phyloP scores from a whole-genome alignment of 2,113 vertebrate genomes.

The Ammodramus savannarum region DNA sequence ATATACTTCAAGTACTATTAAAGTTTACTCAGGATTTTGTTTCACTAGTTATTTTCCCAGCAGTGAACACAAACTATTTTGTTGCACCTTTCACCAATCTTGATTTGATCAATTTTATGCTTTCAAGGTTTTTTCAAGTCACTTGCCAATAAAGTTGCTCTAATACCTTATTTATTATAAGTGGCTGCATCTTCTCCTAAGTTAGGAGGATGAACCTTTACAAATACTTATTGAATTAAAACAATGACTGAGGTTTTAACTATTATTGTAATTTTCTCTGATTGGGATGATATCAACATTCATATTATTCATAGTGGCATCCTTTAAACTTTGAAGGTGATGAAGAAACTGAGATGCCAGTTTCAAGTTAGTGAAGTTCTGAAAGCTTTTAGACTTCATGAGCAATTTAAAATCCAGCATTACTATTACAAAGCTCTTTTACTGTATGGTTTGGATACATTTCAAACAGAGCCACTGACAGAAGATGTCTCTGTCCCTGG shows the following conservation, averaged over 20 bases:
- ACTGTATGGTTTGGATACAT: background rate
- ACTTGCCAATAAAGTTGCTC: constrained; percentile 26
- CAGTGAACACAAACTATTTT: constrained; percentile 16
- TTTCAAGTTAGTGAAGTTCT: background rate
- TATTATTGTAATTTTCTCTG: background rate
- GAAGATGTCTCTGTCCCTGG: background rate
- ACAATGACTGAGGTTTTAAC: background rate
- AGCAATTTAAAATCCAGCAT: background rate
- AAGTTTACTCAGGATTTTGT: constrained; percentile 21
- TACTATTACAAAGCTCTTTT: background rate
- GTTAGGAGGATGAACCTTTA: background rate
- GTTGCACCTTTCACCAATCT: background rate
- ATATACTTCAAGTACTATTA: constrained; percentile 3
- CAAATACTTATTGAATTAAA: background rate
- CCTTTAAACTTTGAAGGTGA: background rate
- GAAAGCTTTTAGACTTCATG: background rate
- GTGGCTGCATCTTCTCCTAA: constrained; percentile 16
- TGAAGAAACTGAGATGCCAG: background rate
- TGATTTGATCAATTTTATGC: constrained; percentile 13
- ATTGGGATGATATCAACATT: background rate
- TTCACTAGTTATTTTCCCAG: constrained; percentile 35
- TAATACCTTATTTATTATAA: constrained; percentile 34
- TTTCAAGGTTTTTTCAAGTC: constrained; percentile 1
- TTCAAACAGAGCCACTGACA: background rate
- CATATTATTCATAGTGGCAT: background rate